Conservation (phyloP, 2,888 invertebrate genomes). For the Ophioninae sp. region DNA sequence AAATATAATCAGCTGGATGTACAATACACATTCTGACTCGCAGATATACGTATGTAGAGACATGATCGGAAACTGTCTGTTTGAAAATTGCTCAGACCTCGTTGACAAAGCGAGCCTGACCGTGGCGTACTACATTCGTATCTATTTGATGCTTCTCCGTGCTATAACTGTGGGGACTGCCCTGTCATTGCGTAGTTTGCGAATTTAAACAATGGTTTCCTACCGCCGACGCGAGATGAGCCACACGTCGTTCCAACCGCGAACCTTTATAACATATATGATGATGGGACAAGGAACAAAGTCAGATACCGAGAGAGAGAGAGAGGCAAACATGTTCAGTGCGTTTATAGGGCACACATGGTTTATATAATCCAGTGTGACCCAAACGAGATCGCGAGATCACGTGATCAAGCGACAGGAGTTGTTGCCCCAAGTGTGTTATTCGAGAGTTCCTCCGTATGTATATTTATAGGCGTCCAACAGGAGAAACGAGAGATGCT, state of each 20-base stretch:
- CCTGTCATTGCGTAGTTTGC: slow-evolving; percentile 79
- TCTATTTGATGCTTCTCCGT: slow-evolving; percentile 25
- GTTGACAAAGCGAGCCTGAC: slow-evolving; percentile 30
- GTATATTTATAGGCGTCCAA: slow-evolving; percentile 14
- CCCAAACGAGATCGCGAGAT: slow-evolving; percentile 36
- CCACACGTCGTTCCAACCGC: slow-evolving; percentile 50
- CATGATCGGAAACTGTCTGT: slow-evolving; percentile 70
- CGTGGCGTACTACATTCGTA: slow-evolving; percentile 4
- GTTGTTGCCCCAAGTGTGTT: slow-evolving; percentile 5
- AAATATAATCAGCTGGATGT: neutral
- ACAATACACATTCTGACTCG: neutral
- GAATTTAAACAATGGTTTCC: slow-evolving; percentile 79
- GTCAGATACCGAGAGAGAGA: slow-evolving; percentile 8
- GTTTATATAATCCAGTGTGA: slow-evolving; percentile 53
- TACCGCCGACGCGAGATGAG: slow-evolving; percentile 68
- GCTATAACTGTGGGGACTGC: slow-evolving; percentile 63
- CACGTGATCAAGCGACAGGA: slow-evolving; percentile 38
- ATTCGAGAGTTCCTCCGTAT: slow-evolving; percentile 15
- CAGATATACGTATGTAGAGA: slow-evolving; percentile 15
- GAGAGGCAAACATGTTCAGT: slow-evolving; percentile 21
- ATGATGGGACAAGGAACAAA: slow-evolving; percentile 14
- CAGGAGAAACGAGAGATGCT: neutral
- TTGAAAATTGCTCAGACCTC: slow-evolving; percentile 60
- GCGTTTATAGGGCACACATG: slow-evolving; percentile 40
- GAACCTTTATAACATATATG: slow-evolving; percentile 46